A percentile compares a stretch with the other conserved stretches of the same genome.
phyloP scores from a whole-genome alignment of 1,140 invertebrate species.

The Zaprionus inermis region DNA sequence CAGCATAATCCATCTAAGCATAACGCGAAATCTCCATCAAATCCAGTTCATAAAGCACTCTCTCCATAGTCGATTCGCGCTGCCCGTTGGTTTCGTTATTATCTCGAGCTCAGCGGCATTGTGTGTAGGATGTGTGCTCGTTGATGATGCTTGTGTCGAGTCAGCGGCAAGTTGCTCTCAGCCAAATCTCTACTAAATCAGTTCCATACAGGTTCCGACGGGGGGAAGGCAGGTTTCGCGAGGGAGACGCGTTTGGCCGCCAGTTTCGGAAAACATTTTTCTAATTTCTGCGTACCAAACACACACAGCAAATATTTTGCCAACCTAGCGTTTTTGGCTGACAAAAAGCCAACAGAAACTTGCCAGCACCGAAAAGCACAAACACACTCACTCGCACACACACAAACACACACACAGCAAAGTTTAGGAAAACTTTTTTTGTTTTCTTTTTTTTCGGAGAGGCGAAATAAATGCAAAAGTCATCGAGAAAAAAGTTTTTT shows the following conservation, averaged over 20 bases:
- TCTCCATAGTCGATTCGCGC: background rate
- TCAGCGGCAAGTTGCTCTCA: no score
- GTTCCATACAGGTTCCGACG: slow-evolving; percentile 62
- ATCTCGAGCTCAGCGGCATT: background rate
- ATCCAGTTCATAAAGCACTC: slow-evolving; percentile 69
- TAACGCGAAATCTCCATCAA: slow-evolving; percentile 56
- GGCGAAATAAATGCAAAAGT: slow-evolving; percentile 81
- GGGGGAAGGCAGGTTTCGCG: background rate
- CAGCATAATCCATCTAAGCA: slow-evolving; percentile 55
- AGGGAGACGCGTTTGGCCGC: slow-evolving; percentile 42
- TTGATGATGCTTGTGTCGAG: no score
- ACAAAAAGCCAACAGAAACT: slow-evolving; percentile 39
- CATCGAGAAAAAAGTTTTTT: slow-evolving; percentile 82
- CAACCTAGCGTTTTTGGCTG: slow-evolving; percentile 52
- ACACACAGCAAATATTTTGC: slow-evolving; percentile 63
- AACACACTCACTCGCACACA: slow-evolving; percentile 2
- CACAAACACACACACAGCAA: slow-evolving; percentile 18
- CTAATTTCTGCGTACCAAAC: slow-evolving; percentile 65
- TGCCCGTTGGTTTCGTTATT: slow-evolving; percentile 20
- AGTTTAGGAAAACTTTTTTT: slow-evolving; percentile 40
- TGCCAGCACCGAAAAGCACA: slow-evolving; percentile 15
- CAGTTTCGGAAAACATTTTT: slow-evolving; percentile 69
- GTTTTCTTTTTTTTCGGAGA: slow-evolving; percentile 23
- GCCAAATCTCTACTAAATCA: slow-evolving; percentile 64
- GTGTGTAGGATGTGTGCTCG: no score